Conservation (phyloP, 2,888 invertebrate genomes). For the Invenusta paracnida region DNA sequence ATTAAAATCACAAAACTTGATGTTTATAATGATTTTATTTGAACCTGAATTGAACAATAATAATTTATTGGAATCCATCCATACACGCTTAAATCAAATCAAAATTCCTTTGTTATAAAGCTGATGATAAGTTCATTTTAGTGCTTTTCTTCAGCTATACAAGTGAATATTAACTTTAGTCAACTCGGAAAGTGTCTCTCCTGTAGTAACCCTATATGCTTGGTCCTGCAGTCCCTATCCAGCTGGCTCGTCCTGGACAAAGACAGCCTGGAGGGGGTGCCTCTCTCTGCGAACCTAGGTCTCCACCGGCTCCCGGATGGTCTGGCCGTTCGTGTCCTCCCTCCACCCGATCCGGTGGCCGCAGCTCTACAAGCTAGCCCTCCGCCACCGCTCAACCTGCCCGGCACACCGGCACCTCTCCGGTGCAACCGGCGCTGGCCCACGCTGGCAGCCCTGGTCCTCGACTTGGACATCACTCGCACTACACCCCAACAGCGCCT, state of each 20-base stretch:
- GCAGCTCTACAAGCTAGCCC: neutral
- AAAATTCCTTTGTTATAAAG: no score
- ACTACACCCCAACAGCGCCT: neutral
- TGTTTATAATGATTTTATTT: no score
- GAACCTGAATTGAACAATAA: no score
- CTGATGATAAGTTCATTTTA: no score
- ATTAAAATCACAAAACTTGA: no score
- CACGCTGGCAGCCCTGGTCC: slow-evolving; percentile 28
- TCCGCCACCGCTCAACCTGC: slow-evolving; percentile 63
- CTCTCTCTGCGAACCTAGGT: neutral
- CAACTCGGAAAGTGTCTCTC: neutral
- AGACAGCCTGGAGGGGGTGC: neutral
- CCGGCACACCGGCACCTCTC: slow-evolving; percentile 10
- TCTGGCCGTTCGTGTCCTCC: neutral
- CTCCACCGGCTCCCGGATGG: slow-evolving; percentile 4
- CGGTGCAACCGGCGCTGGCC: slow-evolving; percentile 34
- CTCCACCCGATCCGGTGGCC: neutral
- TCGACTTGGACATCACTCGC: slow-evolving; percentile 6
- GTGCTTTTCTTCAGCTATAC: no score
- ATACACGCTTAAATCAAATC: no score
- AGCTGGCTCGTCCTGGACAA: neutral
- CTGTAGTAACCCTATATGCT: neutral
- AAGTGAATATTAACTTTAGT: no score
- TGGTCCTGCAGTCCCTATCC: neutral
- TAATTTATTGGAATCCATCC: no score